Evolutionary conservation across 92 coral and sea anemone genomes (phyloP), one percentile per base, ranked within the genome.

Genomic region (Umimayanthus kanabou): DNA sequence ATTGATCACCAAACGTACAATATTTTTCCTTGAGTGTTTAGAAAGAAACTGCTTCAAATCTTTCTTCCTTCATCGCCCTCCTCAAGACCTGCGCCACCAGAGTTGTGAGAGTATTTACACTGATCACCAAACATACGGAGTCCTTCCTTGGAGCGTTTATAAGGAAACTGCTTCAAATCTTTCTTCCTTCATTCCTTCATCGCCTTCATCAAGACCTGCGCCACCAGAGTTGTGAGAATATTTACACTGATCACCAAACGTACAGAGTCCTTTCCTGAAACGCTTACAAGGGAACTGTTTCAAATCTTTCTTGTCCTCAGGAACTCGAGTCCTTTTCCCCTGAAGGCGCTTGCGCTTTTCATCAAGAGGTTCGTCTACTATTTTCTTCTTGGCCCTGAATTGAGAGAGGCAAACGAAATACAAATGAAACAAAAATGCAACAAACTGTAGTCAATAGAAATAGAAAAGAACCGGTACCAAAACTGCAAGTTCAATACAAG

Each of bases 331-430:
- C 81, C 98, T 88, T 75, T 94, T 94, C 22, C 98, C 99, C 80
- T 97, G 99, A 79, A 93, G 88, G 49, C 97, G 90, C 67, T 91
- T 90, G 40, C 98, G 92, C 81, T 97, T 97, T 81, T 95, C 93
- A 61, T 83, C 88, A 29, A 93, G 78, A 58, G 96, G 80, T 80
- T 95, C 98, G 0, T 33, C 73, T 40, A 74, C 89, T 69, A 42
- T 88, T 73, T 92, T 94, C 77, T 94, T 91, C 75, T 93, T 95
- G 22, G 99, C 99, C 80, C 99, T 96, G 77, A 22, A 76, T 71
- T 66, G 85, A 87, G n/a, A 78, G 25, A 37, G 5, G 29, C 5
- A 39, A 26, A 73, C 5, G 33, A 73, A 67, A 53, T 13, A 53
- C 58, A 53, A 53, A 53, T 53, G 11, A 53, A 53, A 53, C 58